Conservation (phyloP, 2,888 invertebrate genomes). For the Syrphus vitripennis region DNA sequence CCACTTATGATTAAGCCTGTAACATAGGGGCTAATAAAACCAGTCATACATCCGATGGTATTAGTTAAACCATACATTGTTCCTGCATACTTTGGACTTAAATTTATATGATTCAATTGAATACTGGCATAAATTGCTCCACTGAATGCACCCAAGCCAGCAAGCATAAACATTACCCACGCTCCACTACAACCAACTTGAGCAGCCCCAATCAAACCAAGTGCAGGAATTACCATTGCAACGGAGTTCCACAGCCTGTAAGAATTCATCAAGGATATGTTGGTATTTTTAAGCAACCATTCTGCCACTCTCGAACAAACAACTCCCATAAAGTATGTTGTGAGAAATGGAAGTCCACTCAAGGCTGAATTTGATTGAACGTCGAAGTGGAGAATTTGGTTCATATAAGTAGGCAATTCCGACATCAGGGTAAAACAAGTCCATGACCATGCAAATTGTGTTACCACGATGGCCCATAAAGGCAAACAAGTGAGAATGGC, state of each 20-base stretch:
- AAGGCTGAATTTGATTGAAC: slow-evolving; percentile 89
- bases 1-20: slow-evolving; percentile 87
- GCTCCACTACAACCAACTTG: slow-evolving; percentile 89
- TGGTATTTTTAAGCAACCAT: slow-evolving; percentile 86
- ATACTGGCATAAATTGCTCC: slow-evolving; percentile 91
- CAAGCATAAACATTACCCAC: slow-evolving; percentile 87
- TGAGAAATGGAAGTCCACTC: slow-evolving; percentile 89
- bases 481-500: slow-evolving; percentile 88
- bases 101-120: slow-evolving; percentile 92
- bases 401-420: slow-evolving; percentile 92
- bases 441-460: slow-evolving; percentile 92
- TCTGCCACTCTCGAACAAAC: slow-evolving; percentile 88
- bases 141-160: slow-evolving; percentile 87
- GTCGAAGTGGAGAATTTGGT: slow-evolving; percentile 90
- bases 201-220: slow-evolving; percentile 89
- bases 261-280: slow-evolving; percentile 86
- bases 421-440: slow-evolving; percentile 92
- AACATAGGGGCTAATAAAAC: slow-evolving; percentile 91
- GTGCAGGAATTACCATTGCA: slow-evolving; percentile 87
- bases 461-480: slow-evolving; percentile 91
- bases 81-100: slow-evolving; percentile 91
- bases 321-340: slow-evolving; percentile 89
- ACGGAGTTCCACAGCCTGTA: slow-evolving; percentile 92
- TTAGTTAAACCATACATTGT: slow-evolving; percentile 94
- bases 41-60: slow-evolving; percentile 90